Evolutionary conservation across 2,888 invertebrate genomes (phyloP), one percentile per base, ranked within the genome.

Genomic region (Merodon equestris): DNA sequence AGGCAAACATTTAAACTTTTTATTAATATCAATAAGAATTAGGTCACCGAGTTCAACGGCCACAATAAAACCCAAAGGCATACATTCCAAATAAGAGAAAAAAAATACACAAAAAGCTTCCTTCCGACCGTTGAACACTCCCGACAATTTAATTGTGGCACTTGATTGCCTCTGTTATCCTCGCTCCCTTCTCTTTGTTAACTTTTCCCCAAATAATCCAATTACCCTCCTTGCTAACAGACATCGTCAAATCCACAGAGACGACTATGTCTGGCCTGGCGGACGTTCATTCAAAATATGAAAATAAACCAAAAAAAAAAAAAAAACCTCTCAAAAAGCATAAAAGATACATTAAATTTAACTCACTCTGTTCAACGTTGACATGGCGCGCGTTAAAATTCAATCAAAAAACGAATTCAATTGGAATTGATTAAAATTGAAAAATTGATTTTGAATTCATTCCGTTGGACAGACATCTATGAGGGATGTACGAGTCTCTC

Each of bases 401-500:
- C 74, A 74, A 68, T 74, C 61, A 74, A 18, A 57, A 56, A 74
- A 45, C 68, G 61, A 74, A 74, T 74, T 74, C 68, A 68, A 68
- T 74, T 70, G 57, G 56, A 63, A 74, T 68, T 74, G 74, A 68
- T 70, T 61, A 57, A 61, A 61, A 67, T 27, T 67, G 40, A 48
- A 44, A 74, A 74, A 74, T 74, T 74, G 74, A 68, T 68, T 74
- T 70, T 57, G 56, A 60, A 61, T 74, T 45, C 68, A 60, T 74
- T 17, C 54, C 47, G 19, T 14, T 36, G 44, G 10, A 13, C 36
- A 9, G 48, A 7, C 27, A 27, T 27, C 27, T 7, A 27, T 27
- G 27, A 7, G 53, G 50, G 40, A 61, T 60, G 54, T 42, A 7
- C 27, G 27, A 27, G 3, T 27, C 27, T 27, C 27, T 27, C 7